Conservation (phyloP, 2,888 invertebrate species). For the Nephrocerus scutellatus region DNA sequence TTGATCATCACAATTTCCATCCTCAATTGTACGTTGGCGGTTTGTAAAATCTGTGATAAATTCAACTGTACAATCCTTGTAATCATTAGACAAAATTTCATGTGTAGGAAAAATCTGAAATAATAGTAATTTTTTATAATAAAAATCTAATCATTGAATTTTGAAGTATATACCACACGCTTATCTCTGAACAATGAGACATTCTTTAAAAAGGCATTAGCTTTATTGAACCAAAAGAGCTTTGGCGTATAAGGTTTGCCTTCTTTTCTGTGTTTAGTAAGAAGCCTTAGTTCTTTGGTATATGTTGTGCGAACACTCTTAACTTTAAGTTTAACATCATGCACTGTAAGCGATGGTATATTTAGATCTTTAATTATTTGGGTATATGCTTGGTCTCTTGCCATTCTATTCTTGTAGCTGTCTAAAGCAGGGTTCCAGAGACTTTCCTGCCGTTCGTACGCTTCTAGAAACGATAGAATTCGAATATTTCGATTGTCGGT, state of each 20-base stretch:
- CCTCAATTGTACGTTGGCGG: too few relatives aligned
- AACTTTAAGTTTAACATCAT: slow-evolving; percentile 42
- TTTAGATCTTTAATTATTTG: slow-evolving; percentile 35
- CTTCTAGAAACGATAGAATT: slow-evolving; percentile 36
- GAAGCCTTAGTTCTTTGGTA: slow-evolving; percentile 36
- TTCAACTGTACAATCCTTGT: slow-evolving; percentile 18
- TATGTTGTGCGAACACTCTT: slow-evolving; percentile 45
- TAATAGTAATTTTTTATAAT: too few relatives aligned
- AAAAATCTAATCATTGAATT: too few relatives aligned
- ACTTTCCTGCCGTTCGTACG: slow-evolving; percentile 38
- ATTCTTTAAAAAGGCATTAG: slow-evolving; percentile 33
- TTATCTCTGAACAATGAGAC: slow-evolving; percentile 33
- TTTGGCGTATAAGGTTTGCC: slow-evolving; percentile 34
- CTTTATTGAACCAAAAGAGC: slow-evolving; percentile 37
- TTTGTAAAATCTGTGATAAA: too few relatives aligned
- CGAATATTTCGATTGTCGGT: slow-evolving; percentile 34
- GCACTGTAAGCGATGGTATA: slow-evolving; percentile 32
- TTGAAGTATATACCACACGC: slow-evolving; percentile 21
- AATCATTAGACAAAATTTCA: too few relatives aligned
- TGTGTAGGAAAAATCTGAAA: too few relatives aligned
- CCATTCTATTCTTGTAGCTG: slow-evolving; percentile 37
- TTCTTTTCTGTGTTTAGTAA: slow-evolving; percentile 30
- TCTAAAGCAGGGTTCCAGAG: slow-evolving; percentile 36
- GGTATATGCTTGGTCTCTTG: slow-evolving; percentile 35
- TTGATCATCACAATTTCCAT: too few relatives aligned